Evolutionary conservation across 1,140 invertebrate genomes (phyloP), one percentile per base, ranked within the genome.

Genomic region (Helicoverpa armigera): DNA sequence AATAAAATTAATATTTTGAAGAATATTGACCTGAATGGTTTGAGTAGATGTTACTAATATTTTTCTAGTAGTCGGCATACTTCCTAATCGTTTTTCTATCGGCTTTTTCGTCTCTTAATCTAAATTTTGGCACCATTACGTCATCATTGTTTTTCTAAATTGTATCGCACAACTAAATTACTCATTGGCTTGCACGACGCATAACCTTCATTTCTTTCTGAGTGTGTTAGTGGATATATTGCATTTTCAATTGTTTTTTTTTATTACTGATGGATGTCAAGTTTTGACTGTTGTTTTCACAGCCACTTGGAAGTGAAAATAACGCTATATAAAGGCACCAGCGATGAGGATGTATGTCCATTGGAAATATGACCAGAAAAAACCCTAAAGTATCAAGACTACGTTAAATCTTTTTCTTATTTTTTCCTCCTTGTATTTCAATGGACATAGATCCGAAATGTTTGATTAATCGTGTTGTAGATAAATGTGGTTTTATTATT

Each of bases 1-100:
- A 63, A 72, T 18, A 35, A 77, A 75, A 65, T 43, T 50, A 77
- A 77, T 67, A 77, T 77, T 77, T 77, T 77, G 75, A 67, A 77
- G n/a, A 77, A 67, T 77, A 77, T 65, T 77, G 75, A 65, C 61
- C 50, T 65, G 13, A 77, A 29, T 31, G 3, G 14, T 77, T 13
- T 67, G n/a, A 67, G n/a, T 67, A 67, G 63, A 67, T 77, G 75
- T 65, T 76, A 61, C 54, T 18, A 10, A 77, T 77, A 77, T 65
- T 65, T 73, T 77, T 77, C 50, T 77, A 77, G 75, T 77, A 67
- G 60, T 65, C n/a, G 54, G 12, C 29, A 65, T 13, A 53, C 12
- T 77, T 60, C 67, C 70, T 73, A 73, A 73, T 73, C 29, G 16
- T 12, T 70, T 73, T 73, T 73, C 70, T 72, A 56, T 72, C 7